A percentile compares a stretch with the other conserved stretches of the same genome.
Conservation (phyloP, 2,888 invertebrate genomes). For the Eupelmus urozonus region DNA sequence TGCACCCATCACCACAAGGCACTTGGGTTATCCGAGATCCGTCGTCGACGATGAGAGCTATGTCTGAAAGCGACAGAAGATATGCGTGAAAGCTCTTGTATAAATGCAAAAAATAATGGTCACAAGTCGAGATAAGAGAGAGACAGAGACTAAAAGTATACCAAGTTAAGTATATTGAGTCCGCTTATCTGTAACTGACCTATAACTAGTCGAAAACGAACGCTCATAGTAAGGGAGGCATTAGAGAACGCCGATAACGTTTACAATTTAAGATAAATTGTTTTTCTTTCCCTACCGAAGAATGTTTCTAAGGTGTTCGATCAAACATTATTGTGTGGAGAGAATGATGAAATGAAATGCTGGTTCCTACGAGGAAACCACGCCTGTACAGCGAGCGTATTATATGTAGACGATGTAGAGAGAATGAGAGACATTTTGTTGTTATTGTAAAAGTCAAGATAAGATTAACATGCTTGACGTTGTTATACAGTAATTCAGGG, state of each 20-base stretch:
- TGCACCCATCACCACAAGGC: slow-evolving; percentile 71
- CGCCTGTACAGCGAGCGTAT: slow-evolving; percentile 9
- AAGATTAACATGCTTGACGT: slow-evolving; percentile 43
- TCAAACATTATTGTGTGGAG: not conserved
- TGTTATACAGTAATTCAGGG: slow-evolving; percentile 73
- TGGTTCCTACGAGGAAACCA: slow-evolving; percentile 25
- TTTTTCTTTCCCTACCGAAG: slow-evolving; percentile 28
- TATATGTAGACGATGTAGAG: slow-evolving; percentile 38
- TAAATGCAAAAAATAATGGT: slow-evolving; percentile 29
- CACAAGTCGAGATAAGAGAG: slow-evolving; percentile 50
- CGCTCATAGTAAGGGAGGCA: slow-evolving; percentile 45
- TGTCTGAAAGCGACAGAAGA: slow-evolving; percentile 65
- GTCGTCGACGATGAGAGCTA: slow-evolving; percentile 76
- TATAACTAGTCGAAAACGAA: slow-evolving; percentile 58
- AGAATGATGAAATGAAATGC: not conserved
- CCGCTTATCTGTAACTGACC: slow-evolving; percentile 56
- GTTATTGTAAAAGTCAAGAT: slow-evolving; percentile 42
- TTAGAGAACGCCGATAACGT: slow-evolving; percentile 24
- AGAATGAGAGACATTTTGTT: slow-evolving; percentile 31
- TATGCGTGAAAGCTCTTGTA: not conserved
- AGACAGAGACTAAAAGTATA: slow-evolving; percentile 53
- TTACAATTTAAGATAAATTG: slow-evolving; percentile 41
- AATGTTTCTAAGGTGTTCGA: slow-evolving; percentile 1
- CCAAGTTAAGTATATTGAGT: slow-evolving; percentile 39
- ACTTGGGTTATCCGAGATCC: slow-evolving; percentile 73